Base-by-base conservation (phyloP, 2,888 invertebrate species). In the Polydrusus pterygomalis region DNA sequence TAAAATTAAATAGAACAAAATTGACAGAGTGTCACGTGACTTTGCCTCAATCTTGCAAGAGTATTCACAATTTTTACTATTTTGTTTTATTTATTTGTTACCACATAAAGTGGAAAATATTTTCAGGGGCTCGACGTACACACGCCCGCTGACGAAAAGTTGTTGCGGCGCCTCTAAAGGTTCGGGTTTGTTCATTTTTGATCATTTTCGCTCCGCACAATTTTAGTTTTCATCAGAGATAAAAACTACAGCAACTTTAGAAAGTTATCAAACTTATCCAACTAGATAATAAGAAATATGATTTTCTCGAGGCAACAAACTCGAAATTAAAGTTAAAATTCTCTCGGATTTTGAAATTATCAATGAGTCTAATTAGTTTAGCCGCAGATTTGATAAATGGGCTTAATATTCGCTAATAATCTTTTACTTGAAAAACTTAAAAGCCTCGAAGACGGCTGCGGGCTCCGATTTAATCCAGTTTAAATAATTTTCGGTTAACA, bases 301-400 rank as follows among this genome's bases (percentile, higher is more conserved):
- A 65, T 73, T 73, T 75, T 70, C 73, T 63, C 70, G 70, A 68
- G 77, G 69, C 69, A 70, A 67, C 67, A 62, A 71, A 70, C 70
- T 70, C 63, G 18, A 40, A 60, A 54, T 47, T 68, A 62, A 74
- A 74, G 54, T 70, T 74, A 70, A 74, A 74, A 74, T 74, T 69
- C 70, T n/a, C 38, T 25, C 17, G 60, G 75, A 75, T 75, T 65
- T 67, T 8, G 58, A 83, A 84, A 85, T 85, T 85, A 83, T 84
- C 84, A 83, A 85, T 85, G 85, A 85, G 84, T 84, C 83, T 85
- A 85, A 86, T 85, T 83, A 81, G 82, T 75, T 78, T 67, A 70
- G 65, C 70, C 73, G 78, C 70, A 65, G 56, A 75, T 81, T 79
- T 83, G 84, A 84, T 83, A 83, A 83, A 84, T 82, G 83, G 80